Evolutionary conservation across 2,797 vertebrate species (phyloP).

Genomic region (Vespertilio murinus): DNA sequence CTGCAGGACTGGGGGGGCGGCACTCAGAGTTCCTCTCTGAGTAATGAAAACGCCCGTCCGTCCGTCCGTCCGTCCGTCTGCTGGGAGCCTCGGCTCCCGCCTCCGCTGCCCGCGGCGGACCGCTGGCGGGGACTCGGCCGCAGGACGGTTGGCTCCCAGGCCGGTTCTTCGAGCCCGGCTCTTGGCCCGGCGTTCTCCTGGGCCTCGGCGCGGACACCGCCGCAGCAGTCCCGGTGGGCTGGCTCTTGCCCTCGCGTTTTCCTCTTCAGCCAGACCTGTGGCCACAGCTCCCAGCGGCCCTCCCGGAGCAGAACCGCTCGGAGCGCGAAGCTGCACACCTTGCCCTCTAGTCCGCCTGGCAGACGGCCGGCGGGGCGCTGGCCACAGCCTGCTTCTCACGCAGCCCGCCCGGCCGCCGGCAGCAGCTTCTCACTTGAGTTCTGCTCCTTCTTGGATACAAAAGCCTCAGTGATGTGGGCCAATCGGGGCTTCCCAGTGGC

Average conservation of each 20-base stretch:
- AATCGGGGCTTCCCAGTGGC: conserved; percentile 96
- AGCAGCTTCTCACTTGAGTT: conserved; percentile 85
- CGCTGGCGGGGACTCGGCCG: conserved; percentile 89
- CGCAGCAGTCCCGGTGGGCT: conserved; percentile 82
- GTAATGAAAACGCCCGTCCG: conserved; percentile 92
- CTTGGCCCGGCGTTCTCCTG: conserved; percentile 84
- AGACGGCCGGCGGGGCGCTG: no score
- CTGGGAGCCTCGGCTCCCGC: conserved; percentile 85
- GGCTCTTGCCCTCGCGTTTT: conserved; percentile 86
- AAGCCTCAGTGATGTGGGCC: conserved; percentile 97
- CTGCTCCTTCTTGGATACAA: conserved; percentile 96
- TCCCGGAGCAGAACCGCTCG: conserved; percentile 96
- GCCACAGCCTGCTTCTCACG: conserved; percentile 69
- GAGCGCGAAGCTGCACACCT: conserved; percentile 91
- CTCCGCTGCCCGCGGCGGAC: conserved; percentile 92
- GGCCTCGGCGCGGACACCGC: conserved; percentile 74
- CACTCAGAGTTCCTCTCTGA: conserved; percentile 96
- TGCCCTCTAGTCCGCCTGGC: conserved; percentile 78
- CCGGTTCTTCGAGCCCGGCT: conserved; percentile 84
- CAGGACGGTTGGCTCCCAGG: conserved; percentile 83
- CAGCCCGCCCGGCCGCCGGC: conserved; percentile 71
- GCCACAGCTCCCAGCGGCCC: conserved; percentile 95
- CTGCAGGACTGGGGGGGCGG: conserved; percentile 94
- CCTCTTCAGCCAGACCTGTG: conserved; percentile 91
- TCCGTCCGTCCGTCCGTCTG: conserved; percentile 94